phyloP scores from a whole-genome alignment of 2,113 vertebrate genomes.

The Pelvicachromis taeniatus region DNA sequence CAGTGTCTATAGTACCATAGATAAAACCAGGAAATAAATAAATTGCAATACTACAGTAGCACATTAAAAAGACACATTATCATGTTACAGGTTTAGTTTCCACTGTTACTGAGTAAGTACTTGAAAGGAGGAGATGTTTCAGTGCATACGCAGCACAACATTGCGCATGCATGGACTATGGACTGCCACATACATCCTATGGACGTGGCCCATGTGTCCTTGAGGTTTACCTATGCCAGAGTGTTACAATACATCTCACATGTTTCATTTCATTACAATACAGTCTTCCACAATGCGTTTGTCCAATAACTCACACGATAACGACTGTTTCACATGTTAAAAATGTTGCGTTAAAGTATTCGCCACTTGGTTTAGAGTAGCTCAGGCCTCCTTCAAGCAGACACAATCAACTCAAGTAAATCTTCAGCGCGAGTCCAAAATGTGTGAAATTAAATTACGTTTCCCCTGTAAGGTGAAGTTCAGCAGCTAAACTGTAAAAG shows the following conservation, averaged over 20 bases:
- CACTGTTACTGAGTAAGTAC: background rate
- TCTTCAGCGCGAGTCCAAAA: constrained; percentile 19
- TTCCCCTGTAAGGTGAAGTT: constrained; percentile 17
- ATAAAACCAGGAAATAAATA: constrained; percentile 63
- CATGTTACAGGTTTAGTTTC: constrained; percentile 18
- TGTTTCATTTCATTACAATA: constrained; percentile 46
- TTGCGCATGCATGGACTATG: background rate
- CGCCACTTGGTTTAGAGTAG: constrained; percentile 35
- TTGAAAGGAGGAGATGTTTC: constrained; percentile 20
- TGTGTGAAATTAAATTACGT: constrained; percentile 19
- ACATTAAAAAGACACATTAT: constrained; percentile 58
- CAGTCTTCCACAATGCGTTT: background rate
- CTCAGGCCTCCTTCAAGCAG: constrained; percentile 50
- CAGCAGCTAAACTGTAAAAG: constrained; percentile 57
- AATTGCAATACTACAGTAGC: constrained; percentile 53
- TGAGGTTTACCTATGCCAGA: background rate
- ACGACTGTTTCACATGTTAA: constrained; percentile 13
- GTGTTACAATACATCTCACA: background rate
- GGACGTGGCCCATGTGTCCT: background rate
- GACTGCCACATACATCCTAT: background rate
- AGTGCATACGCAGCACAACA: background rate
- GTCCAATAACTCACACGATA: background rate
- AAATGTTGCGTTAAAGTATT: constrained; percentile 25
- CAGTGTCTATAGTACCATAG: constrained; percentile 56
- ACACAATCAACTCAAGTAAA: constrained; percentile 27